phyloP scores from a whole-genome alignment of 2,113 vertebrate species.

The Pogona vitticeps region DNA sequence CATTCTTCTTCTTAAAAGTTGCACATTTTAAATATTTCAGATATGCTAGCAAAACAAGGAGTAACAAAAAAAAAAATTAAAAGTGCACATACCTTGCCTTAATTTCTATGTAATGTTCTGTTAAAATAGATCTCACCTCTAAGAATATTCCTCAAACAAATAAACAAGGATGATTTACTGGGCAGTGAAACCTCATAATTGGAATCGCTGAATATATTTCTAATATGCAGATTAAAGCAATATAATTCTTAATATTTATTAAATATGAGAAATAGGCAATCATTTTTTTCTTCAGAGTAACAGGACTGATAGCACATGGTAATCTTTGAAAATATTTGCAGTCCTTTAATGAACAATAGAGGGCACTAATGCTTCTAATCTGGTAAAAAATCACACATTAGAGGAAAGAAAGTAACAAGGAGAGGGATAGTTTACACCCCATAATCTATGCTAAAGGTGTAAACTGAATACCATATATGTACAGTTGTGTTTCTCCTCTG shows the following conservation, averaged over 20 bases:
- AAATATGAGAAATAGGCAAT: conserved; percentile 27
- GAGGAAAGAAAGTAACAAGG: conserved; percentile 39
- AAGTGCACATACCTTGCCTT: conserved; percentile 21
- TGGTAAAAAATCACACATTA: conserved; percentile 61
- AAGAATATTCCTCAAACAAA: conserved; percentile 33
- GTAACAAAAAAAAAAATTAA: not conserved
- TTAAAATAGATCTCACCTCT: not conserved
- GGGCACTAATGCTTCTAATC: conserved; percentile 86
- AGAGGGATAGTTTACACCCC: conserved; percentile 48
- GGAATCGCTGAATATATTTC: conserved; percentile 23
- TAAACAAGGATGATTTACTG: conserved; percentile 4
- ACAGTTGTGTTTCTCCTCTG: conserved; percentile 25
- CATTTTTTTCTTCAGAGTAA: conserved; percentile 46
- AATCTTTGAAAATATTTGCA: conserved; percentile 69
- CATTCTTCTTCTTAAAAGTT: conserved; percentile 56
- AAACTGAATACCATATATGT: conserved; percentile 18
- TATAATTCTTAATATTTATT: not conserved
- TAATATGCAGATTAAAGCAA: not conserved
- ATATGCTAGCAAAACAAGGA: conserved; percentile 28
- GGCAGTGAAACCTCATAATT: not conserved
- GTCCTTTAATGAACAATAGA: conserved; percentile 84
- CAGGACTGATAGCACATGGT: conserved; percentile 31
- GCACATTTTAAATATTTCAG: conserved; percentile 6
- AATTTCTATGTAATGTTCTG: conserved; percentile 27
- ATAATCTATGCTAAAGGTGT: conserved; percentile 52